Base-by-base conservation (phyloP, 2,888 invertebrate species). In the Hypselothyrea guttata region DNA sequence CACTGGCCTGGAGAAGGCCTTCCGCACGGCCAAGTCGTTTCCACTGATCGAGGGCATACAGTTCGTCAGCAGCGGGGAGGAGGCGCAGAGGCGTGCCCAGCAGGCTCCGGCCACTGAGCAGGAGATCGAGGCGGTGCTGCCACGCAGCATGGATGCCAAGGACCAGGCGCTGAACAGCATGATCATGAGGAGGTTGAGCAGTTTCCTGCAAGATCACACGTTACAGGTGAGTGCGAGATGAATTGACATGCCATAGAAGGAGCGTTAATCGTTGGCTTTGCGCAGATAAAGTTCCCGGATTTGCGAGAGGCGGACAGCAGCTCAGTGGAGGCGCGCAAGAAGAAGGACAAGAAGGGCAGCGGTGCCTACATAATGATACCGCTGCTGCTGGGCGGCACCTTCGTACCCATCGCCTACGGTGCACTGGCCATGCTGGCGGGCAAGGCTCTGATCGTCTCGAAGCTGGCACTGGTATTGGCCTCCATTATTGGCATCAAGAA, bases 401-500 rank as follows among this genome's bases (percentile, higher is more conserved):
- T 96, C 87, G 93, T 96, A 35, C 96, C 96, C 4, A 90, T 96
- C 48, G 96, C 96, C 1, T 93, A 96, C 61, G 96, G 96, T 57
- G 95, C 95, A 7, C 89, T 96, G 18, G 95, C 96, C 13, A 91
- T 96, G 46, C 88, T 96, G 52, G 96, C 96, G 37, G 96, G 96
- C 73, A 96, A 96, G 89, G 96, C 96, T 35, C 90, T 96, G 67
- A 96, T 96, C 75, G 94, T 96, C 42, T 95, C 95, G 69, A 96
- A 96, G 87, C 90, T 96, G 73, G 96, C 96, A 0, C 89, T 96
- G 49, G 95, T 96, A 0, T 90, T 96, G 45, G 95, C 96, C 58
- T 95, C 94, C 71, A 96, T 96, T 78, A 95, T 96, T 73, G 96
- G 96, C 2, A 91, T 96, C 89, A 96, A 96, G 91, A 96, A 96